Evolutionary conservation across 1,140 invertebrate species (phyloP).

Genomic region (Megalonaias nervosa): DNA sequence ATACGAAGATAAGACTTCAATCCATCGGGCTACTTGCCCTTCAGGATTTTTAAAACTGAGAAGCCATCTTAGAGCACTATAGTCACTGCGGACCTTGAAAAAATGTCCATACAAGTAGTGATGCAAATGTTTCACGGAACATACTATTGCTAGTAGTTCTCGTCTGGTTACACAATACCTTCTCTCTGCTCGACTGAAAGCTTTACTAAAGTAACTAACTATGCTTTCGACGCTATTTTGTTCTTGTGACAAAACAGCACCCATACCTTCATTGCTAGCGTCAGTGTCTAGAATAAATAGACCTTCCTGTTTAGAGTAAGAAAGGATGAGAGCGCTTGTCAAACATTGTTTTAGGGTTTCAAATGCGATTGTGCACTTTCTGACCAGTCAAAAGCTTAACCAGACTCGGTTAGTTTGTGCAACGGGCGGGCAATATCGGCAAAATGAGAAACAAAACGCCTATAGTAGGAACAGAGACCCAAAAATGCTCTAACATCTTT

Average conservation of each 20-base stretch:
- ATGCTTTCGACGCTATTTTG: slow-evolving; percentile 10
- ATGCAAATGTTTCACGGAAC: slow-evolving; percentile 5
- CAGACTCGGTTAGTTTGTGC: background rate
- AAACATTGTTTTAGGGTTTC: slow-evolving; percentile 7
- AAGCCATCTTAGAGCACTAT: too few relatives aligned
- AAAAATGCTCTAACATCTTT: slow-evolving; percentile 6
- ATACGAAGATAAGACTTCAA: slow-evolving; percentile 6
- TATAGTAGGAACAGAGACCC: background rate
- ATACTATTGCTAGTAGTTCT: slow-evolving; percentile 7
- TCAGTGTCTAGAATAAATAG: slow-evolving; percentile 31
- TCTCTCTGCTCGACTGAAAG: background rate
- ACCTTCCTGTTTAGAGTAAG: slow-evolving; percentile 14
- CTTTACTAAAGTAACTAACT: slow-evolving; percentile 2
- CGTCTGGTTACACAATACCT: slow-evolving; percentile 19
- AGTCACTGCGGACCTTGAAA: too few relatives aligned
- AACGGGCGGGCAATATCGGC: background rate
- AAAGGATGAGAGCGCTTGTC: slow-evolving; percentile 14
- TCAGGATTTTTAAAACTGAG: too few relatives aligned
- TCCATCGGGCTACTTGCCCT: slow-evolving; percentile 3
- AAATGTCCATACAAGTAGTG: slow-evolving; percentile 4
- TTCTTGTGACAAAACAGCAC: slow-evolving; percentile 1
- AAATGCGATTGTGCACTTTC: background rate
- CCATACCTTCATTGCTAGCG: slow-evolving; percentile 1
- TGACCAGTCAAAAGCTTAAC: background rate
- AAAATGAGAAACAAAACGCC: background rate